Conservation (phyloP, 2,888 invertebrate species). For the Andrena minutula region DNA sequence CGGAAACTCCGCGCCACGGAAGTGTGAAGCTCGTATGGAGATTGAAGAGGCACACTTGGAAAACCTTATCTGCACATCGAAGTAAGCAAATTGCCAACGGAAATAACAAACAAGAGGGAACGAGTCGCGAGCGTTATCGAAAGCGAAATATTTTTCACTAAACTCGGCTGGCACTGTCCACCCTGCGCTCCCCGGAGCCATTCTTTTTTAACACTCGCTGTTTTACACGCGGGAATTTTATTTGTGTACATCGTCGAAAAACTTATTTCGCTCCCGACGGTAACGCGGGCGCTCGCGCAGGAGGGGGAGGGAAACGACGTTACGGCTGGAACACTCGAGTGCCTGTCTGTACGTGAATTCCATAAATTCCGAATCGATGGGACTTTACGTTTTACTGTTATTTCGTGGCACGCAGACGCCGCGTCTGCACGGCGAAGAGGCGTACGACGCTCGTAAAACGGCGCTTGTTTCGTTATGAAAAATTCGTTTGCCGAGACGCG, state of each 20-base stretch:
- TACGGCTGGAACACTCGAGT: slow-evolving; percentile 33
- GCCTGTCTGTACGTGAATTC: slow-evolving; percentile 38
- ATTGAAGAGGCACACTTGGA: too few species aligned
- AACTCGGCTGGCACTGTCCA: too few species aligned
- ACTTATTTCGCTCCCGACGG: slow-evolving; percentile 39
- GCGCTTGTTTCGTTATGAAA: slow-evolving; percentile 48
- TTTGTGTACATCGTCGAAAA: slow-evolving; percentile 5
- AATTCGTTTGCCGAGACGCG: slow-evolving; percentile 35
- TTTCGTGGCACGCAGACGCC: slow-evolving; percentile 23
- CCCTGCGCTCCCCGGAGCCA: too few species aligned
- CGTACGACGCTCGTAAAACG: slow-evolving; percentile 40
- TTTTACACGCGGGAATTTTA: slow-evolving; percentile 25
- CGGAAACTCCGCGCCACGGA: too few species aligned
- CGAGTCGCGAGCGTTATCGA: too few species aligned
- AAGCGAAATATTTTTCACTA: too few species aligned
- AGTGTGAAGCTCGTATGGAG: too few species aligned
- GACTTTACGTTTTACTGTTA: slow-evolving; percentile 40
- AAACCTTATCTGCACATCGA: too few species aligned
- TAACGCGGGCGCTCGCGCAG: background rate
- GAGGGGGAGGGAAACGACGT: background rate
- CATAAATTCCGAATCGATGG: slow-evolving; percentile 53
- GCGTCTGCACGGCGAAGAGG: background rate
- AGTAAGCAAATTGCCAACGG: too few species aligned
- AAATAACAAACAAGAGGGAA: too few species aligned
- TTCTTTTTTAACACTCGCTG: too few species aligned